phyloP scores from a whole-genome alignment of 2,888 invertebrate species.

The Bellardia bayeri region DNA sequence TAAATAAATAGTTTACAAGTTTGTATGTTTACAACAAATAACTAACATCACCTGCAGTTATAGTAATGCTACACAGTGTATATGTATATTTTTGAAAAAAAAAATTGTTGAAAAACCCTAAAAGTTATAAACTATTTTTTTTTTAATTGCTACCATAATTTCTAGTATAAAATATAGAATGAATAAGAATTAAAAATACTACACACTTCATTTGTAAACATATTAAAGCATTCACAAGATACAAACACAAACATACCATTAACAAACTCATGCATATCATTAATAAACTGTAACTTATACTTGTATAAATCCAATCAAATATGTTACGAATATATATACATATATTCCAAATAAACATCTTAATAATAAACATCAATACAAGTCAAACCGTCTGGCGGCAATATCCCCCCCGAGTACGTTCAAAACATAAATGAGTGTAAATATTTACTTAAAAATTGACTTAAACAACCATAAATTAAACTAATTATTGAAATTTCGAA shows the following conservation, averaged over 20 bases:
- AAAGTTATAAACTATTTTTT: no score
- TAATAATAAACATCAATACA: not conserved
- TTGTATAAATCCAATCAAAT: constrained; percentile 1
- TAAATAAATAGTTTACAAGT: no score
- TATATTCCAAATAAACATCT: constrained; percentile 13
- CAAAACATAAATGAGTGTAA: not conserved
- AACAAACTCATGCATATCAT: not conserved
- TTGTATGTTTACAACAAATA: no score
- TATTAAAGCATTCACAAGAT: no score
- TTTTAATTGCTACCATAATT: no score
- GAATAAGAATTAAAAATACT: no score
- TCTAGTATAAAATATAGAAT: no score
- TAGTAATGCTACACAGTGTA: no score
- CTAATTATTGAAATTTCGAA: constrained; percentile 55
- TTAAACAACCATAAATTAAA: constrained; percentile 55
- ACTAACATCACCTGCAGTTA: no score
- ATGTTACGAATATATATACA: not conserved
- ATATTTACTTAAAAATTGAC: constrained; percentile 59
- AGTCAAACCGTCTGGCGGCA: not conserved
- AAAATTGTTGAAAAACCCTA: no score
- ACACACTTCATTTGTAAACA: no score
- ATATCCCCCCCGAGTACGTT: not conserved
- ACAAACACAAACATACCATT: not conserved
- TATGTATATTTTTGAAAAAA: no score
- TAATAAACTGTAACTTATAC: not conserved